phyloP scores from a whole-genome alignment of 2,888 invertebrate genomes.

The Chalcis sispes region DNA sequence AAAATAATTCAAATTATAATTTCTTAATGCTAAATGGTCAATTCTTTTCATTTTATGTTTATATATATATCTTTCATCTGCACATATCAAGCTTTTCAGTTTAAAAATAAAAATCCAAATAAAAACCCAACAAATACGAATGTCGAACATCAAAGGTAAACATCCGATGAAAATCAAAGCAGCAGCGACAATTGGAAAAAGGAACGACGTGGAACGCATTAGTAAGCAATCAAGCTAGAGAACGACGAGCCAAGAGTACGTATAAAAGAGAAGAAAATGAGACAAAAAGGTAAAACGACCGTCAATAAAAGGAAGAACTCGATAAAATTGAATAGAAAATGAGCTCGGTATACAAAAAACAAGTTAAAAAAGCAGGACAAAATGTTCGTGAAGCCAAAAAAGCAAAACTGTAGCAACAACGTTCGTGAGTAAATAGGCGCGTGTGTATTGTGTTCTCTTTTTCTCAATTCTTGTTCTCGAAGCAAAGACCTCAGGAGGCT shows the following conservation, averaged over 20 bases:
- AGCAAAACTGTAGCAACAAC: too few relatives aligned
- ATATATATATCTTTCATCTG: too few relatives aligned
- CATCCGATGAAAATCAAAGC: conserved; percentile 8
- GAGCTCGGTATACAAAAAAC: background rate
- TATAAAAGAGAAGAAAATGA: background rate
- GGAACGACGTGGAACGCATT: conserved; percentile 2
- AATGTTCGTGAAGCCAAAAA: too few relatives aligned
- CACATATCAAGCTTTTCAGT: too few relatives aligned
- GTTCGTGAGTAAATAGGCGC: background rate
- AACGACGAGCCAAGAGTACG: background rate
- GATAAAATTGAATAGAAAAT: conserved; percentile 22
- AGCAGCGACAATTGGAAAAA: background rate
- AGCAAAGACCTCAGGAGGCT: conserved; percentile 18
- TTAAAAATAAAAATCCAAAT: too few relatives aligned
- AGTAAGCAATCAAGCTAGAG: background rate
- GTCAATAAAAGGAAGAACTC: background rate
- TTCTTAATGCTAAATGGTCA: too few relatives aligned
- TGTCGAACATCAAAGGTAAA: background rate
- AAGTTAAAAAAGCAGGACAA: background rate
- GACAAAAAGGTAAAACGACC: background rate
- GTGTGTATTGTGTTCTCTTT: background rate
- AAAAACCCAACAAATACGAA: background rate
- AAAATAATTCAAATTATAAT: too few relatives aligned
- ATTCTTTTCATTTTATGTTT: too few relatives aligned
- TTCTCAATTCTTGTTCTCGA: too few relatives aligned